phyloP scores from a whole-genome alignment of 2,797 vertebrate genomes.

The Chelonia mydas region DNA sequence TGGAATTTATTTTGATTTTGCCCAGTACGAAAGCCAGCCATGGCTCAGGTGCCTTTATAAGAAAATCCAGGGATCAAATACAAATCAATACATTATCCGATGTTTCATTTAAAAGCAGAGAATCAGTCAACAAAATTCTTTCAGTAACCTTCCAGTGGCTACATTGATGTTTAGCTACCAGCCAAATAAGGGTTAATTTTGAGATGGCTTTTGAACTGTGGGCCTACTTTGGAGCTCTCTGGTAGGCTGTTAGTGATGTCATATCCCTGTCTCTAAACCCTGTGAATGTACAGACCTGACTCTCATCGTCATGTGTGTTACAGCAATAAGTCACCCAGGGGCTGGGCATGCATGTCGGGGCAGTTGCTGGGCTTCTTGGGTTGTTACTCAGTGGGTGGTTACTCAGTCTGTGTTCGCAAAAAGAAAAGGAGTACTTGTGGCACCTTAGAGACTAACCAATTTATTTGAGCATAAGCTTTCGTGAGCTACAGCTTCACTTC shows the following conservation, averaged over 20 bases:
- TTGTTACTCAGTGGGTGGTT: background rate
- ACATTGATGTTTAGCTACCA: background rate
- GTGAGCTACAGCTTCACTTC: too few relatives aligned
- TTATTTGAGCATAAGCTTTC: too few relatives aligned
- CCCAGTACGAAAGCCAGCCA: background rate
- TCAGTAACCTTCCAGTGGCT: background rate
- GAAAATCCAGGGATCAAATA: background rate
- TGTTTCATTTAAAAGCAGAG: background rate
- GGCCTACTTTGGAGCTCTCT: background rate
- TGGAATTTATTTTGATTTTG: background rate
- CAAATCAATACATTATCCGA: background rate
- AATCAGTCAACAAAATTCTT: background rate
- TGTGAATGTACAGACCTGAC: fast-evolving
- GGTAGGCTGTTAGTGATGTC: background rate
- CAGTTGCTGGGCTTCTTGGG: background rate
- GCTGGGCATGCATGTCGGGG: background rate
- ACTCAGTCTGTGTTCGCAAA: background rate
- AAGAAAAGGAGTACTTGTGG: too few relatives aligned
- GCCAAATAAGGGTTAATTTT: background rate
- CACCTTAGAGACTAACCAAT: too few relatives aligned
- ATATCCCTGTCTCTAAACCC: background rate
- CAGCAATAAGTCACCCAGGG: background rate
- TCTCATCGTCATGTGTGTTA: background rate
- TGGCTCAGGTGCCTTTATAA: background rate
- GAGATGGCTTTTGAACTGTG: background rate